phyloP scores from a whole-genome alignment of 2,888 invertebrate species.

The Eudasyphora cyanicolor region DNA sequence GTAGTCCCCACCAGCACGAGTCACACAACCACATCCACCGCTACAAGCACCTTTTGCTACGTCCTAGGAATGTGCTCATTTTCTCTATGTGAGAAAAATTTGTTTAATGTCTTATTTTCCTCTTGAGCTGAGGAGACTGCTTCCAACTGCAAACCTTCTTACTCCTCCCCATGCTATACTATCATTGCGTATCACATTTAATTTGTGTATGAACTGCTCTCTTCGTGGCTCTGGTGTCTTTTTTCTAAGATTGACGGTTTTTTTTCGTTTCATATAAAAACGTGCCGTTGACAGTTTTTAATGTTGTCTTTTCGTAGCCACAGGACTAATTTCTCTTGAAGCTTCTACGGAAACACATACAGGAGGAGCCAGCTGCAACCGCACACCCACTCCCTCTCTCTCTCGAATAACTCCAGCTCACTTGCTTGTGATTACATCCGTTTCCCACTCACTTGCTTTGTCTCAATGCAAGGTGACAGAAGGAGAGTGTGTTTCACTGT shows the following conservation, averaged over 20 bases:
- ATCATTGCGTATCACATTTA: constrained; percentile 32
- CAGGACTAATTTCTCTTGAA: constrained; percentile 66
- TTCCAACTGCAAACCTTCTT: no score
- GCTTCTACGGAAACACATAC: constrained; percentile 16
- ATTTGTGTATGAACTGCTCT: constrained; percentile 38
- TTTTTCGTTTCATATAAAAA: constrained; percentile 47
- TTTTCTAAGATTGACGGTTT: constrained; percentile 37
- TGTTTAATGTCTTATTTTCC: not conserved
- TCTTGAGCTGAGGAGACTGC: no score
- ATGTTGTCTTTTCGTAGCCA: constrained; percentile 59
- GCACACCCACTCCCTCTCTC: not conserved
- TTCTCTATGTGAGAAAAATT: constrained; percentile 7
- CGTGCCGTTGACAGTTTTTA: constrained; percentile 66
- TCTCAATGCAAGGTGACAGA: not conserved
- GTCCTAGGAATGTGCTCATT: constrained; percentile 10
- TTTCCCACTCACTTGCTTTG: not conserved
- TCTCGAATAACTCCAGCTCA: constrained; percentile 9
- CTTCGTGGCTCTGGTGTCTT: constrained; percentile 31
- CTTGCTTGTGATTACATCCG: constrained; percentile 9
- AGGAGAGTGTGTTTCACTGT: not conserved
- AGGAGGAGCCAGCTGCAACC: no score
- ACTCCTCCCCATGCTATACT: constrained; percentile 68
- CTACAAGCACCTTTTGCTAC: not conserved
- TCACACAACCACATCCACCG: not conserved
- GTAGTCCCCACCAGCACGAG: not conserved